These are phyloP conservation scores for Mus caroli DNA, from an alignment of 2,797 vertebrate genomes.

Conservation along the genomic window DNA sequence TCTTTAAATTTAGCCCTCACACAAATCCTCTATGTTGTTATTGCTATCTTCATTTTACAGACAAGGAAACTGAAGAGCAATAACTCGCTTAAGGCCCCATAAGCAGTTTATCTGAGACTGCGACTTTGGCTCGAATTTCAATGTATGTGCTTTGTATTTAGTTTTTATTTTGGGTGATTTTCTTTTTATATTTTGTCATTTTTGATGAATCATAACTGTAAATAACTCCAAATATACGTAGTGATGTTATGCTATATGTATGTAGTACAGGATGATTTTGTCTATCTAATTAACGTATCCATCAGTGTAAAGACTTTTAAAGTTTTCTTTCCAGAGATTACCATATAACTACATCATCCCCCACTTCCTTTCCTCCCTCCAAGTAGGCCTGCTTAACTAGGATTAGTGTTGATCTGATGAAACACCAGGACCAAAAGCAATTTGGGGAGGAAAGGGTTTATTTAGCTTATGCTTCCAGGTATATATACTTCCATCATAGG, in stretches of 20 bases:
- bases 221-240: not conserved
- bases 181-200: not conserved
- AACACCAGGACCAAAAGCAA: not conserved
- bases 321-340: not conserved
- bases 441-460: not conserved
- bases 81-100: constrained; percentile 3
- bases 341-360: not conserved
- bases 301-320: not conserved
- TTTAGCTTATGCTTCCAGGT: not conserved
- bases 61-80: constrained; percentile 28
- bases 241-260: not conserved
- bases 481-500: not conserved
- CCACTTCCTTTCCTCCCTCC: not conserved
- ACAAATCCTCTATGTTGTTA: constrained; percentile 22
- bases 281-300: not conserved
- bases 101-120: not conserved
- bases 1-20: not conserved
- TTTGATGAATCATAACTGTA: not conserved
- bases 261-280: not conserved
- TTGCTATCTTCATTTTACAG: not conserved
- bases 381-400: not conserved
- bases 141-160: not conserved
- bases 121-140: constrained; percentile 37
- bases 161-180: not conserved
- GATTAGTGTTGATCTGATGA: not conserved